A percentile compares a stretch with the other conserved stretches of the same genome.
Conservation (phyloP, 2,113 vertebrate species). For the Pelobates fuscus region DNA sequence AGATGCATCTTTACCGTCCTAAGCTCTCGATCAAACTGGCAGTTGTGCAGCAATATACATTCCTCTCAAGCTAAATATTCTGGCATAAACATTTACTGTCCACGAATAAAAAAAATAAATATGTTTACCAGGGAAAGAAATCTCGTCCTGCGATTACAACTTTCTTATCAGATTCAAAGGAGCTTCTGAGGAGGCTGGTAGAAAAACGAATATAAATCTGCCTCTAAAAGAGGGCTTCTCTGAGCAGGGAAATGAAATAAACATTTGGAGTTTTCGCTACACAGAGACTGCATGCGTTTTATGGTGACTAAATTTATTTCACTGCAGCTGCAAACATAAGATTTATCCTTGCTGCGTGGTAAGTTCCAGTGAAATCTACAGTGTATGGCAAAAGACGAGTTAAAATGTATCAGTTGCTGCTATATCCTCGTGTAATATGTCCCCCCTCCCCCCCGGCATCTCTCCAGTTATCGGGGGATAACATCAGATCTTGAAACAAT, state of each 20-base stretch:
- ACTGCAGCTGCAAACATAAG: conserved; percentile 21
- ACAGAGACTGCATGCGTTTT: conserved; percentile 33
- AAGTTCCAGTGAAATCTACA: not conserved
- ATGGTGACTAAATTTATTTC: conserved; percentile 44
- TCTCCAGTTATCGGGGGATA: not conserved
- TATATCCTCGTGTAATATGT: not conserved
- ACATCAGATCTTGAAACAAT: not conserved
- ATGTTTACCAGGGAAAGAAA: conserved; percentile 45
- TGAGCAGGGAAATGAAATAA: conserved; percentile 47
- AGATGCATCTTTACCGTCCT: conserved; percentile 18
- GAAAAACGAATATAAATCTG: conserved; percentile 46
- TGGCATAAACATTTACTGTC: conserved; percentile 48
- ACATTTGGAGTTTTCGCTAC: conserved; percentile 44
- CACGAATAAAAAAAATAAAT: conserved; percentile 50
- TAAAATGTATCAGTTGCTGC: not conserved
- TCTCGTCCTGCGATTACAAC: conserved; percentile 40
- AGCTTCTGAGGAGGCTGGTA: conserved; percentile 39
- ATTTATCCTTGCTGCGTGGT: conserved; percentile 38
- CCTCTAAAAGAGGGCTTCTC: conserved; percentile 45
- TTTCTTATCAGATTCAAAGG: conserved; percentile 49
- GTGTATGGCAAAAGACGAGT: not conserved
- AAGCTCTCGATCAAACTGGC: conserved; percentile 24
- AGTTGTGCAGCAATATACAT: conserved; percentile 41
- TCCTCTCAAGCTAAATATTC: conserved; percentile 48
- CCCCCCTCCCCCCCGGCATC: not conserved